These are phyloP conservation scores for Haemorhous mexicanus DNA, from an alignment of 2,113 vertebrate genomes.

Conservation along the genomic window DNA sequence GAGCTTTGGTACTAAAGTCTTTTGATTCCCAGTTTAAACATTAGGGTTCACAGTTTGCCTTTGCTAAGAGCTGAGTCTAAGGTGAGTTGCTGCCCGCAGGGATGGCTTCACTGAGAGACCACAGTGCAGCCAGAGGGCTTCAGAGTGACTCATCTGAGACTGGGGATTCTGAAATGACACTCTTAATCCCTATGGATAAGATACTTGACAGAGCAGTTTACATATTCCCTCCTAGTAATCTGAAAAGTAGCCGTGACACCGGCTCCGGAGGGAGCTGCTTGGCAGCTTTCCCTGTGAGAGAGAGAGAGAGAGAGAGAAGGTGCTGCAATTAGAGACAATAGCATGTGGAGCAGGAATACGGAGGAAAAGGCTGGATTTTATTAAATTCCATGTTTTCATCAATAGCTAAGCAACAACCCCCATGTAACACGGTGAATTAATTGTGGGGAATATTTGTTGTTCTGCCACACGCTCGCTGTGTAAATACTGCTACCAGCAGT, in stretches of 20 bases:
- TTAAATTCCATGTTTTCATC: conserved; percentile 50
- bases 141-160: neutral
- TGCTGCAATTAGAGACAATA: conserved; percentile 27
- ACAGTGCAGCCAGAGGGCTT: neutral
- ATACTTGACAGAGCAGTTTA: neutral
- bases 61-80: neutral
- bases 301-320: neutral
- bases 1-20: neutral
- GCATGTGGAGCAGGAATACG: neutral
- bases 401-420: conserved; percentile 4
- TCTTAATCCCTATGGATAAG: neutral
- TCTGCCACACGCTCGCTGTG: neutral
- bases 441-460: conserved; percentile 3
- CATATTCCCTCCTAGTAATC: neutral
- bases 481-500: neutral
- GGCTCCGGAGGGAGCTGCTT: conserved; percentile 1
- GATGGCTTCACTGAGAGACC: neutral
- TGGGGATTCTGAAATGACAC: neutral
- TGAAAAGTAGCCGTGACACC: neutral
- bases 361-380: neutral
- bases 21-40: neutral
- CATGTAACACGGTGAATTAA: conserved; percentile 12
- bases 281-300: neutral
- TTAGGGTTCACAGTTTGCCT: neutral
- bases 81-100: neutral